Conservation (phyloP, 2,797 vertebrate genomes). For the Coranthus polyacanthus region DNA sequence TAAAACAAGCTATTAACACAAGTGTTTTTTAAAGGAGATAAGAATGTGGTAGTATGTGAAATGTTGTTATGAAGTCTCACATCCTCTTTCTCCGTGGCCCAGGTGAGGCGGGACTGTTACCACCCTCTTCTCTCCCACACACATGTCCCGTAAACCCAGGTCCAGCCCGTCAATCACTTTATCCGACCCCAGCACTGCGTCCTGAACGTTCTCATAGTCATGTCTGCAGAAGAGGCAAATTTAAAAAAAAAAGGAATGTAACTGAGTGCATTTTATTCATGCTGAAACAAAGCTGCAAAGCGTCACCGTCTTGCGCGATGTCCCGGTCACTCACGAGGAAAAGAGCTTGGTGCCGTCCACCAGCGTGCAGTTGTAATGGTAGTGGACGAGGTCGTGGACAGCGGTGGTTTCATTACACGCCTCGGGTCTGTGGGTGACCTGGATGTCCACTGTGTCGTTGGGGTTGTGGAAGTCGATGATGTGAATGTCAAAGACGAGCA, state of each 20-base stretch:
- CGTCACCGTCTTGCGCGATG: neutral
- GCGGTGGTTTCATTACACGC: conserved; percentile 88
- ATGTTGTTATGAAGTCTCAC: conserved; percentile 80
- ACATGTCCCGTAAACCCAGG: conserved; percentile 90
- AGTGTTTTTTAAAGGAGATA: too few relatives aligned
- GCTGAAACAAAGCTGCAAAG: neutral
- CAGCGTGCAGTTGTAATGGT: conserved; percentile 96
- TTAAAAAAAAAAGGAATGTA: neutral
- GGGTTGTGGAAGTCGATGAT: conserved; percentile 97
- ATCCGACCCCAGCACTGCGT: conserved; percentile 88
- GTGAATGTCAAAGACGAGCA: conserved; percentile 92
- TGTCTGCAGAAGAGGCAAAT: conserved; percentile 74
- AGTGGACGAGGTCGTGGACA: conserved; percentile 88
- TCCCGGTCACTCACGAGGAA: conserved; percentile 84
- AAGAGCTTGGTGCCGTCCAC: conserved; percentile 94
- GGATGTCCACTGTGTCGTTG: conserved; percentile 85
- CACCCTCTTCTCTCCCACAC: conserved; percentile 89
- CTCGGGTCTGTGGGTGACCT: conserved; percentile 83
- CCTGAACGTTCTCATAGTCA: conserved; percentile 87
- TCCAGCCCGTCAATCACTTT: conserved; percentile 96
- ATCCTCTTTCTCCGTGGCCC: conserved; percentile 94
- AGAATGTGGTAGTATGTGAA: too few relatives aligned
- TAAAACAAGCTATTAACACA: too few relatives aligned
- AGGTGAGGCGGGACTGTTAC: conserved; percentile 92
- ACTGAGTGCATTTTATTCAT: neutral